Evolutionary conservation across 1,140 invertebrate genomes (phyloP).

Genomic region (Trissolcus basalis): DNA sequence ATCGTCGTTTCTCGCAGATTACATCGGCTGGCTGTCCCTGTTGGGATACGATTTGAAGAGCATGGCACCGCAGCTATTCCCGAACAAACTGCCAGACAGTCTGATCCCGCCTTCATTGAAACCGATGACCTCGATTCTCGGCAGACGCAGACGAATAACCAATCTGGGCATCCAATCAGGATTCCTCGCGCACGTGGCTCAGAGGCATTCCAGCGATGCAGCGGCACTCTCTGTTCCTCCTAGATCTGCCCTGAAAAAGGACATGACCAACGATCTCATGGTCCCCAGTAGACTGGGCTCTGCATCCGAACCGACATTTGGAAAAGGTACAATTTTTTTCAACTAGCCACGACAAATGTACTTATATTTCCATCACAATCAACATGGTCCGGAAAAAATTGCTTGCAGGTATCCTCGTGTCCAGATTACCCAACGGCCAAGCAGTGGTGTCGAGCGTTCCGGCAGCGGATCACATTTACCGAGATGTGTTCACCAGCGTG

Average conservation of each 20-base stretch:
- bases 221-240: slow-evolving; percentile 83
- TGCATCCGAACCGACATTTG: slow-evolving; percentile 89
- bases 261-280: slow-evolving; percentile 80
- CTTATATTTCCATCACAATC: too few relatives aligned
- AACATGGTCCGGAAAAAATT: too few relatives aligned
- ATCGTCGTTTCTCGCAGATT: slow-evolving; percentile 78
- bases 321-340: slow-evolving; percentile 82
- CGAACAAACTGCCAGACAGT: slow-evolving; percentile 79
- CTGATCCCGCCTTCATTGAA: slow-evolving; percentile 79
- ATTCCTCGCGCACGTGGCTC: slow-evolving; percentile 85
- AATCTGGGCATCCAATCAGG: slow-evolving; percentile 84
- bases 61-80: slow-evolving; percentile 89
- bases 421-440: slow-evolving; percentile 84
- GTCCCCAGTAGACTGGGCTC: slow-evolving; percentile 83
- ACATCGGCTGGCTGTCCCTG: slow-evolving; percentile 87
- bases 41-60: slow-evolving; percentile 91
- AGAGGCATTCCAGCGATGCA: slow-evolving; percentile 84
- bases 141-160: slow-evolving; percentile 74
- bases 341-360: too few relatives aligned
- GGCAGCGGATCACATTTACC: slow-evolving; percentile 89
- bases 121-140: slow-evolving; percentile 79
- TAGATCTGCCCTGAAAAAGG: slow-evolving; percentile 84
- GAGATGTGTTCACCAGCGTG: slow-evolving; percentile 95
- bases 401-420: slow-evolving; percentile 86
- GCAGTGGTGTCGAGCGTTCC: slow-evolving; percentile 91